phyloP scores from a whole-genome alignment of 2,113 vertebrate species.

The Nerophis ophidion region DNA sequence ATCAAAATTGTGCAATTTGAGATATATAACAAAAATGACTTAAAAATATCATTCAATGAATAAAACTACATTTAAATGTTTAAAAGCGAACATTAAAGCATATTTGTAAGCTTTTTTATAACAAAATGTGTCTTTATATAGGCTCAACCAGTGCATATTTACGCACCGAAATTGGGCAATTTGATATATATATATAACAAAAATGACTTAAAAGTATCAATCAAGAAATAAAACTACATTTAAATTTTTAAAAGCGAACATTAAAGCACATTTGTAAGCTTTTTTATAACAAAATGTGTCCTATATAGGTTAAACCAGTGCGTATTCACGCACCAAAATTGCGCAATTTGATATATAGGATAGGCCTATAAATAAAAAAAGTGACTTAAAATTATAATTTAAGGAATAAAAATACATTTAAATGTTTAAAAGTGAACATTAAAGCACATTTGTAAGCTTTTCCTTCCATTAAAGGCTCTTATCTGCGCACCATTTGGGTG shows the following conservation, averaged over 20 bases:
- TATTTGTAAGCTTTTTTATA: constrained; percentile 4
- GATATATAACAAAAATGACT: not conserved
- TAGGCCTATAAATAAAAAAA: too few species aligned
- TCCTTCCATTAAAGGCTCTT: constrained; percentile 13
- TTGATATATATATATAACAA: too few species aligned
- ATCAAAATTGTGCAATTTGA: too few species aligned
- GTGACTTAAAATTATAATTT: not conserved
- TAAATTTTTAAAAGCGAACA: not conserved
- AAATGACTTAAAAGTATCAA: not conserved
- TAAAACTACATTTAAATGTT: not conserved
- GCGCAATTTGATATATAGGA: too few species aligned
- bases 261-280: constrained; percentile 3
- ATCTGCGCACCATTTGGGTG: constrained; percentile 44
- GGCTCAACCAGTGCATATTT: too few species aligned
- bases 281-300: not conserved
- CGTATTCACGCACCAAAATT: too few species aligned
- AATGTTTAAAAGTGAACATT: not conserved
- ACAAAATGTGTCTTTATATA: not conserved
- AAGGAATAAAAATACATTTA: not conserved
- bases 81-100: not conserved
- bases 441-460: constrained; percentile 9
- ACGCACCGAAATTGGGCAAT: too few species aligned
- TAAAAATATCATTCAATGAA: not conserved
- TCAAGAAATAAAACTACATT: not conserved
- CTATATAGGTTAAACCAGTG: too few species aligned